A percentile compares a stretch with the other conserved stretches of the same genome.
These are phyloP conservation scores for Leptinotarsa defecta DNA, from an alignment of 1,140 invertebrate genomes.

Conservation along the genomic window DNA sequence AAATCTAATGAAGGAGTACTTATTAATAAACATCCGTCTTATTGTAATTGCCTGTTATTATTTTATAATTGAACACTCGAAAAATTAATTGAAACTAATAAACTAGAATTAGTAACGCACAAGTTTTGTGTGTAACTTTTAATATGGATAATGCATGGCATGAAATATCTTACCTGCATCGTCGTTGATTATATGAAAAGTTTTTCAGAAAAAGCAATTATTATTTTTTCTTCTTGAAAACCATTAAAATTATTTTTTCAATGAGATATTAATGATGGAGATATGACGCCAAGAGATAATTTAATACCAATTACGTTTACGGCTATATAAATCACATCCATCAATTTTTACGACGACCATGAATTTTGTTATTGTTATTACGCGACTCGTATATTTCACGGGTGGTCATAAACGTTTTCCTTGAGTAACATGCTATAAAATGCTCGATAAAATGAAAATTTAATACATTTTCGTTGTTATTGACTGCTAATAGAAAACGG, in stretches of 20 bases:
- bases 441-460: background rate
- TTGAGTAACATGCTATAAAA: background rate
- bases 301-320: conserved; percentile 14
- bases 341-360: conserved; percentile 13
- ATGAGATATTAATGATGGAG: background rate
- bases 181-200: too few species aligned
- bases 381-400: background rate
- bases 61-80: too few species aligned
- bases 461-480: too few species aligned
- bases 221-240: background rate
- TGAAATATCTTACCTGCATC: too few species aligned
- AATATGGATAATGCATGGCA: too few species aligned
- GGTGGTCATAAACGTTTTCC: background rate
- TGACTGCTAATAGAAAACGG: conserved; percentile 1
- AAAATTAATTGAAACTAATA: too few species aligned
- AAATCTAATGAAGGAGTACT: too few species aligned
- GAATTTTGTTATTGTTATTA: conserved; percentile 12
- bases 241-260: background rate
- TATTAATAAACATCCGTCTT: too few species aligned
- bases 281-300: background rate
- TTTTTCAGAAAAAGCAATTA: too few species aligned
- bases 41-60: too few species aligned
- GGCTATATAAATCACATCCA: conserved; percentile 7
- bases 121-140: too few species aligned
- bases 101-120: too few species aligned